Base-by-base conservation (phyloP, 2,888 invertebrate species). In the Mythimna pallens region DNA sequence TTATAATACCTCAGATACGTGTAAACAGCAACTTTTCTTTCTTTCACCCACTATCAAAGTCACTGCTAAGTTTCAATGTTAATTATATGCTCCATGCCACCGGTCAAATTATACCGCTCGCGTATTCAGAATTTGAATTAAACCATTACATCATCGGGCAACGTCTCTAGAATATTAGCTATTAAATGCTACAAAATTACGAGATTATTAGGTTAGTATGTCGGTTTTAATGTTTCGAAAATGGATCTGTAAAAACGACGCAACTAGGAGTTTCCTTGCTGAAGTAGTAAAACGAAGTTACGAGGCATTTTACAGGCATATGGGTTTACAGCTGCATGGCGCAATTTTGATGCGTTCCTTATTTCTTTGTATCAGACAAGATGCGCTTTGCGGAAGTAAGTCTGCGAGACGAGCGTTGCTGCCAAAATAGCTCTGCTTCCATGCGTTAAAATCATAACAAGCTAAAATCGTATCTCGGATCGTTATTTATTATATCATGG, bases 391-490 rank as follows among this genome's bases (percentile, higher is more conserved):
- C 84, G 85, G 87, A 86, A 87, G 85, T 76, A 73, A 69, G 78
- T 64, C 67, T 79, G 69, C 79, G 52, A 81, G 81, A 70, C 76
- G 78, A 66, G 61, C 68, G 75, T 62, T 72, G 79, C 71, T 79
- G 85, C 87, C 65, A 78, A 86, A 86, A 86, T 86, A 86, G 83
- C 79, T 80, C 69, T 47, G 67, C 69, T 68, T 66, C 79, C 69
- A 71, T 79, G 73, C 86, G 70, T 77, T 84, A 52, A 70, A 82
- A 82, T 80, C 75, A 82, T 82, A 85, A 78, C 78, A 86, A 76
- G 73, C 71, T 76, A 66, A 76, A 83, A 77, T 72, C 59, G 70
- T 66, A 75, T 58, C 75, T 70, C 40, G 40, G 54, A 40, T 78
- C 47, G 66, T 73, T 86, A 77, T 81, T 77, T 75, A 81, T 79